phyloP scores from a whole-genome alignment of 2,797 vertebrate species.

The Rhyacichthys aspro region DNA sequence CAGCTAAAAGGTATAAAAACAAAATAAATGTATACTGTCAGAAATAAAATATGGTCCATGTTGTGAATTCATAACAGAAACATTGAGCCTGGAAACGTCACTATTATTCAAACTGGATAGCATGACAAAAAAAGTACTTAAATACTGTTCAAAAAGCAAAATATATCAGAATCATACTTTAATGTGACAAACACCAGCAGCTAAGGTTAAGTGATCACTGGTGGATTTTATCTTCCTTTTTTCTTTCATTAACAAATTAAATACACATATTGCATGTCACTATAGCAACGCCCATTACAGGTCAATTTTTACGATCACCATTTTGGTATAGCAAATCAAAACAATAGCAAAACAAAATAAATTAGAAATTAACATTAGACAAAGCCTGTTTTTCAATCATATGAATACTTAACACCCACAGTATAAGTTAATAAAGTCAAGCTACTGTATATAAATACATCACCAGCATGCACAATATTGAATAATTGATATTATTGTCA shows the following conservation, averaged over 20 bases:
- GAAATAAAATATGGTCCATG: conserved; percentile 90
- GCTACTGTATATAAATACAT: conserved; percentile 99
- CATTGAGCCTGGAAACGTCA: conserved; percentile 89
- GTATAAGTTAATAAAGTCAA: conserved; percentile 99
- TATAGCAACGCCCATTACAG: conserved; percentile 97
- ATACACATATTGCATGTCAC: conserved; percentile 96
- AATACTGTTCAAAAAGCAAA: conserved; percentile 90
- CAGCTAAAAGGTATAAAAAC: conserved; percentile 88
- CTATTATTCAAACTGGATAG: conserved; percentile 94
- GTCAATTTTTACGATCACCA: conserved; percentile 94
- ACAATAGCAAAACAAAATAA: conserved; percentile 80
- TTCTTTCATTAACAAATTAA: conserved; percentile 86
- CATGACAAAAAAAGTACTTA: conserved; percentile 90
- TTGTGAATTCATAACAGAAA: conserved; percentile 92
- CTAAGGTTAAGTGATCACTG: conserved; percentile 95
- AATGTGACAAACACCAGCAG: conserved; percentile 95
- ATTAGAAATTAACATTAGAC: conserved; percentile 84
- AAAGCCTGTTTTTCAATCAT: conserved; percentile 95
- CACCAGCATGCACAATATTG: conserved; percentile 99
- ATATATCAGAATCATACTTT: conserved; percentile 91
- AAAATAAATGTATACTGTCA: conserved; percentile 72
- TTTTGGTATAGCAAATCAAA: conserved; percentile 92
- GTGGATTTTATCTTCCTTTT: conserved; percentile 79
- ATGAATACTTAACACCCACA: conserved; percentile 99
- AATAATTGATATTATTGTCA: conserved; percentile 94